Evolutionary conservation across 2,113 vertebrate genomes (phyloP).

Genomic region (Nycticorax nycticorax): DNA sequence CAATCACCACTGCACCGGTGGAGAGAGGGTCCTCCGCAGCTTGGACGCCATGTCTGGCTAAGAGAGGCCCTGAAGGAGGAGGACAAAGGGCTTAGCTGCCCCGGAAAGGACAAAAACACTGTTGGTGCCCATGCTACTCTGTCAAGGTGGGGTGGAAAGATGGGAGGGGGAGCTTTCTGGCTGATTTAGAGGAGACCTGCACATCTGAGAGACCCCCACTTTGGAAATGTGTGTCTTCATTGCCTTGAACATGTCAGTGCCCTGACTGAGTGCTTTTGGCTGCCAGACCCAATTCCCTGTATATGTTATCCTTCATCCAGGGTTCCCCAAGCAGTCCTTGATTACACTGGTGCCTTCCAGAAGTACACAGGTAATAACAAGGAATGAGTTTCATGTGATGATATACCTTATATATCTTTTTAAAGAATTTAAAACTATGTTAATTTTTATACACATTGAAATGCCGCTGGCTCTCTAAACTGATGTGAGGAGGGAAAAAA

Average conservation of each 20-base stretch:
- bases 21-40: neutral
- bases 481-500: neutral
- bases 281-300: neutral
- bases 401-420: neutral
- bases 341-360: neutral
- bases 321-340: neutral
- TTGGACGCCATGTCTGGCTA: neutral
- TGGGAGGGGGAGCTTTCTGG: neutral
- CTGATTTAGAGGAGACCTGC: neutral
- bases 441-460: neutral
- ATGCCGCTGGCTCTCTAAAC: neutral
- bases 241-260: neutral
- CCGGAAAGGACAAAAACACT: neutral
- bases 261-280: neutral
- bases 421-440: neutral
- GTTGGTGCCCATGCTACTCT: neutral
- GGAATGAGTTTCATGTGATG: neutral
- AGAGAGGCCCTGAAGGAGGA: fast-evolving
- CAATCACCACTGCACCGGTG: fast-evolving
- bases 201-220: neutral
- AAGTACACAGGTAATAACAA: neutral
- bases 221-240: fast-evolving
- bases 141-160: fast-evolving
- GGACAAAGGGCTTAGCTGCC: neutral
- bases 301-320: neutral